Percentiles rank a stretch among this genome's conserved stretches.
Conservation (phyloP, 2,113 vertebrate genomes). For the Sorex araneus region DNA sequence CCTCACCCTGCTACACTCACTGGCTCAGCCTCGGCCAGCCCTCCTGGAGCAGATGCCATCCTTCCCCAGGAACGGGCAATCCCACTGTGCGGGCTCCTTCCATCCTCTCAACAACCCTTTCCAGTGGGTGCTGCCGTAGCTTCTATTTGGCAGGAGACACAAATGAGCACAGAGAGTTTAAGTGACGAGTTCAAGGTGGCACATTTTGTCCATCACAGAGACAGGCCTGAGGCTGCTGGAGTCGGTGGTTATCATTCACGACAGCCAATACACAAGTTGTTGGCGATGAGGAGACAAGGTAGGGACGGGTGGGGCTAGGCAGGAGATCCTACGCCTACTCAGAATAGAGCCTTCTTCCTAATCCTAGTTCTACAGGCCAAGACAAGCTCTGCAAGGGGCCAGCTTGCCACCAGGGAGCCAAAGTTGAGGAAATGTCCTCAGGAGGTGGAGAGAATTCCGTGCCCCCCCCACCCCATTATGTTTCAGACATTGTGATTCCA, state of each 20-base stretch:
- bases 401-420: accelerated
- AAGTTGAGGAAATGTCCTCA: not conserved
- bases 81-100: not conserved
- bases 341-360: too few relatives aligned
- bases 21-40: too few relatives aligned
- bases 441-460: not conserved
- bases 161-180: not conserved
- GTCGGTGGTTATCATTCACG: not conserved
- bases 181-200: not conserved
- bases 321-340: not conserved
- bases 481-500: not conserved
- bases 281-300: accelerated
- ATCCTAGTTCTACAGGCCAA: not conserved
- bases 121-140: too few relatives aligned
- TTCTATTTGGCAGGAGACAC: not conserved
- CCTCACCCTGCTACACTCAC: too few relatives aligned
- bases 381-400: not conserved
- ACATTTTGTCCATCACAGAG: not conserved
- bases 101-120: not conserved
- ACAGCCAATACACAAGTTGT: not conserved
- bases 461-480: too few relatives aligned
- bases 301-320: not conserved
- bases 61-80: not conserved
- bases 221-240: not conserved
- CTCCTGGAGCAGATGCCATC: not conserved